Conservation (phyloP, 2,113 vertebrate species). For the Sander vitreus region DNA sequence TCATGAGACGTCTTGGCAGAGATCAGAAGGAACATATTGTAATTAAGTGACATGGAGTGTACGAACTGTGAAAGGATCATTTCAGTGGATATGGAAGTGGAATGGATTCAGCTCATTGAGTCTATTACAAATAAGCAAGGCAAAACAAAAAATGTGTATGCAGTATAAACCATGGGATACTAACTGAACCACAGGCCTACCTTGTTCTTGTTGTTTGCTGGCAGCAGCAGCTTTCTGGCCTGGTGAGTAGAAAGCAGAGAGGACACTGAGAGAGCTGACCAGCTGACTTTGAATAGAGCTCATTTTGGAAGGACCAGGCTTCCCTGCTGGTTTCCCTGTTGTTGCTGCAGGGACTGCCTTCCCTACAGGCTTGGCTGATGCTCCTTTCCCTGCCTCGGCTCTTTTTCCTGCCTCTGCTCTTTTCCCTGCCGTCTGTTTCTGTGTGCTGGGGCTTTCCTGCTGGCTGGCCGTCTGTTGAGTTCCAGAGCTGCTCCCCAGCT, state of each 20-base stretch:
- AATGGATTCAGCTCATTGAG: slow-evolving; percentile 6
- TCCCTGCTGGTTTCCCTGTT: slow-evolving; percentile 72
- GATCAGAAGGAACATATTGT: slow-evolving; percentile 25
- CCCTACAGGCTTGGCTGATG: slow-evolving; percentile 65
- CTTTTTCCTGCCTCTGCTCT: slow-evolving; percentile 67
- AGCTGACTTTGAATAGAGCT: slow-evolving; percentile 97
- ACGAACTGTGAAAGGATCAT: background rate
- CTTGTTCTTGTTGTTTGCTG: slow-evolving; percentile 85
- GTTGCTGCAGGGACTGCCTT: slow-evolving; percentile 64
- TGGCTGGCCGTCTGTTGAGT: slow-evolving; percentile 87
- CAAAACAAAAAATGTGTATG: background rate
- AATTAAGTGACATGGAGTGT: slow-evolving; percentile 30
- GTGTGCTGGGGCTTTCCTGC: slow-evolving; percentile 75
- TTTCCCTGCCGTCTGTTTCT: slow-evolving; percentile 70
- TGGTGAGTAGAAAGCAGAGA: slow-evolving; percentile 93
- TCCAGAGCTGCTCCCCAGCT: slow-evolving; percentile 89
- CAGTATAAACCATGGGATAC: background rate
- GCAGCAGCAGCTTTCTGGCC: slow-evolving; percentile 83
- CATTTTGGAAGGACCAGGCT: slow-evolving; percentile 90
- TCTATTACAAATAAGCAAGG: slow-evolving; percentile 5
- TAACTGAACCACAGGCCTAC: slow-evolving; percentile 67
- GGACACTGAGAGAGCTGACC: slow-evolving; percentile 94
- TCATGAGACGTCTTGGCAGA: background rate
- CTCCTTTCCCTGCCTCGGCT: slow-evolving; percentile 67
- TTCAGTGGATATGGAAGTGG: slow-evolving; percentile 13